phyloP scores from a whole-genome alignment of 2,113 vertebrate genomes.

The Laticauda colubrina region DNA sequence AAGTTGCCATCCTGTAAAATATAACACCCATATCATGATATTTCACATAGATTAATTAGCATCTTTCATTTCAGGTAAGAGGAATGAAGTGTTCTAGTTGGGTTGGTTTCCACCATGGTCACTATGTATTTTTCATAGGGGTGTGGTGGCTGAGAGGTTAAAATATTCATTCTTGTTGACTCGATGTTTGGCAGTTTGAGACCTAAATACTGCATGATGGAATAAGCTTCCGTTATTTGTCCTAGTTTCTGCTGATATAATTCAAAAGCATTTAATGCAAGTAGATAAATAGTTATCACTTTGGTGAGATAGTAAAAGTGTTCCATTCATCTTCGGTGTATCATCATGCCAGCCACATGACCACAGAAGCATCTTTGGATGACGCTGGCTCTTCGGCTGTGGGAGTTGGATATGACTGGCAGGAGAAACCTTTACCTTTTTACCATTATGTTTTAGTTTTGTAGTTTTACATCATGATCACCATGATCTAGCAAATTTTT shows the following conservation, averaged over 20 bases:
- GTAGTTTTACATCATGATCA: neutral
- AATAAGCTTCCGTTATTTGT: neutral
- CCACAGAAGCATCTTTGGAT: neutral
- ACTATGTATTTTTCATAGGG: neutral
- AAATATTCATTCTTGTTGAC: neutral
- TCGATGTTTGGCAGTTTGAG: neutral
- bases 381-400: neutral
- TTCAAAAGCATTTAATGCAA: neutral
- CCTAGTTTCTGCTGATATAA: neutral
- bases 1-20: neutral
- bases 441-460: neutral
- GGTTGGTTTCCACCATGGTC: neutral
- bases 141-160: neutral
- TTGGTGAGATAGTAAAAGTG: neutral
- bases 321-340: neutral
- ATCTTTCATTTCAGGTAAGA: neutral
- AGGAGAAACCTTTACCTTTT: neutral
- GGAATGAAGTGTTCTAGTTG: neutral
- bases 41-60: neutral
- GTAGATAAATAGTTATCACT: neutral
- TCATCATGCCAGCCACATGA: neutral
- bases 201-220: neutral
- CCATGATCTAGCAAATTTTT: neutral
- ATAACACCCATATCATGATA: neutral
- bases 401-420: neutral